Evolutionary conservation across 2,888 invertebrate genomes (phyloP), one percentile per base, ranked within the genome.

Genomic region (Troides helena): DNA sequence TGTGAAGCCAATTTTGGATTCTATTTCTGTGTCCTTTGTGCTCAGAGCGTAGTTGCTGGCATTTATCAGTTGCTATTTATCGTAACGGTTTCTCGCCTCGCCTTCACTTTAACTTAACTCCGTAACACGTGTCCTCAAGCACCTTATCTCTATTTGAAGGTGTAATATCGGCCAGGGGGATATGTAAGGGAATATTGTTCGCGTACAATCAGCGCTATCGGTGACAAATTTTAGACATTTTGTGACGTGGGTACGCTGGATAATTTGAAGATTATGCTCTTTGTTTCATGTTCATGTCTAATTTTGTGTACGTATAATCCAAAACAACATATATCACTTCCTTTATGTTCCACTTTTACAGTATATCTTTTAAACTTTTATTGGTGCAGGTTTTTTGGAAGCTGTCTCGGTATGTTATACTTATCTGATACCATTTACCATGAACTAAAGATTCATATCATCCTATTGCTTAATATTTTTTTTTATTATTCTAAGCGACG

Each of bases 41-140:
- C 65, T 60, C 58, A 56, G 50, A 73, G 75, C 74, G 72, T 74
- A 69, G 65, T 67, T 71, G 70, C 72, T 72, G 70, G 69, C 72
- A 78, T 83, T 82, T 84, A 85, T 85, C 83, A 70, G 76, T 30
- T 57, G 75, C 80, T 81, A 78, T 85, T 84, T 82, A 84, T 85
- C 84, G 81, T 80, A 81, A 83, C 82, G 80, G 77, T 78, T 80
- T 78, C 75, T 76, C 81, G 78, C 80, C 76, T 79, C 58, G 69
- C 69, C 68, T 79, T 78, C 78, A 77, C 79, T 46, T 46, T 46
- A 46, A 14, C 46, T 46, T 77, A 80, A 84, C 83, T 76, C 74
- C 70, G 69, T 74, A 75, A 72, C 80, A 78, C 77, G 77, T 79
- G 79, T 80, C 75, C 67, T 66, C 62, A 1, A 50, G 36, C 46